These are phyloP conservation scores for Lasioglossum oenotherae DNA, from an alignment of 2,888 invertebrate genomes.

Conservation along the genomic window DNA sequence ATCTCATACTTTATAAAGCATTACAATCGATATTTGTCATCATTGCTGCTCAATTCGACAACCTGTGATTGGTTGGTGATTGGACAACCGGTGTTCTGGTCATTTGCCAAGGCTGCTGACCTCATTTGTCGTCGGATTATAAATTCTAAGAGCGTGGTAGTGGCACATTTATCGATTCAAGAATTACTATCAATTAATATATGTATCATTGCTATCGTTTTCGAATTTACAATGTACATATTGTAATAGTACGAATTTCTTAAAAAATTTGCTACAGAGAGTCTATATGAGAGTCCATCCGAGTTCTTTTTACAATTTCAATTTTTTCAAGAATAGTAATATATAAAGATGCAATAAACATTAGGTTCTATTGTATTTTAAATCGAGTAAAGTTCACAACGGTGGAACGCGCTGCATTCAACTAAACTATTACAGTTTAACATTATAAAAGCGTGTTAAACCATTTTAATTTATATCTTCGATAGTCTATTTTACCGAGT, in stretches of 20 bases:
- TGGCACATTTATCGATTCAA: background rate
- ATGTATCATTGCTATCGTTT: no score
- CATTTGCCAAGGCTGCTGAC: conserved; percentile 8
- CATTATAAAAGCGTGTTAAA: background rate
- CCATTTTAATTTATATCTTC: no score
- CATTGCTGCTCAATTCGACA: background rate
- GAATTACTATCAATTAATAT: background rate
- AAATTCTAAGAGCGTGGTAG: background rate
- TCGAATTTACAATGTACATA: no score
- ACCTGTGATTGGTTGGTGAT: conserved; percentile 8
- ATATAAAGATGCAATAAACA: no score
- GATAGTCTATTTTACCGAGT: background rate
- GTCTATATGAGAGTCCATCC: no score
- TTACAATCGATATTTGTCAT: background rate
- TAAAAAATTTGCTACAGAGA: no score
- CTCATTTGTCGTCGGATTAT: conserved; percentile 9
- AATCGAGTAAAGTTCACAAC: background rate
- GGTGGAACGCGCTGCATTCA: background rate
- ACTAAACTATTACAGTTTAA: background rate
- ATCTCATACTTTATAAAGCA: background rate
- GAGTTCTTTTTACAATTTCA: no score
- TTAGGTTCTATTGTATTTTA: no score
- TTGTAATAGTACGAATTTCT: no score
- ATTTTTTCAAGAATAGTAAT: no score
- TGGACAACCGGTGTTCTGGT: no score